phyloP scores from a whole-genome alignment of 1,140 invertebrate species.

The Atta colombica region DNA sequence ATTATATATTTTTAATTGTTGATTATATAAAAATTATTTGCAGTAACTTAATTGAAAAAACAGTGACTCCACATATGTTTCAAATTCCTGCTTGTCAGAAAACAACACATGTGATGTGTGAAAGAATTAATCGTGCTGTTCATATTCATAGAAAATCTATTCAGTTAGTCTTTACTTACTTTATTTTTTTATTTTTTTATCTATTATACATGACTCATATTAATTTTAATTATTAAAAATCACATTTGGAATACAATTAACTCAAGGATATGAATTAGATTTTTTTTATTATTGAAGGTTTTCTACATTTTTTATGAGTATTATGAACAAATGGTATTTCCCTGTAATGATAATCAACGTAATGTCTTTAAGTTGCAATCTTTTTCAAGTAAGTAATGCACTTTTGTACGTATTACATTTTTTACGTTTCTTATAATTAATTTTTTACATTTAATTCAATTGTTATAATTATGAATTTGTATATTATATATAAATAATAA shows the following conservation, averaged over 20 bases:
- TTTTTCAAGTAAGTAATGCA: not conserved
- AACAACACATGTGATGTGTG: not conserved
- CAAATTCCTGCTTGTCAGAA: not conserved
- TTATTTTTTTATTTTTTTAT: not conserved
- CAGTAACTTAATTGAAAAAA: conserved; percentile 12
- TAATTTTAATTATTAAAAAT: too few species aligned
- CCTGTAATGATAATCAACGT: not conserved
- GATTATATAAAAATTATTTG: not conserved
- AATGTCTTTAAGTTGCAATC: too few species aligned
- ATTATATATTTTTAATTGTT: too few species aligned
- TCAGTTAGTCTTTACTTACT: not conserved
- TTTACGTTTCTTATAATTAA: not conserved
- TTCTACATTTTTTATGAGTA: not conserved
- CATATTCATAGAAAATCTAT: conserved; percentile 11
- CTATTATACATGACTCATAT: too few species aligned
- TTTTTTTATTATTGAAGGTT: too few species aligned
- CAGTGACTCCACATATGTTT: too few species aligned
- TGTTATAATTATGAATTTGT: not conserved
- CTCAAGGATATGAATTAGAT: not conserved
- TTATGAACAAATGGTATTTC: not conserved
- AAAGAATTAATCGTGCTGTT: conserved; percentile 14
- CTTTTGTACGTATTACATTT: not conserved
- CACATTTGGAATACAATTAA: too few species aligned
- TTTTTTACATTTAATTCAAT: too few species aligned
- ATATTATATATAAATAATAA: not conserved